Conservation (phyloP, 2,113 vertebrate genomes). For the Murina feae region DNA sequence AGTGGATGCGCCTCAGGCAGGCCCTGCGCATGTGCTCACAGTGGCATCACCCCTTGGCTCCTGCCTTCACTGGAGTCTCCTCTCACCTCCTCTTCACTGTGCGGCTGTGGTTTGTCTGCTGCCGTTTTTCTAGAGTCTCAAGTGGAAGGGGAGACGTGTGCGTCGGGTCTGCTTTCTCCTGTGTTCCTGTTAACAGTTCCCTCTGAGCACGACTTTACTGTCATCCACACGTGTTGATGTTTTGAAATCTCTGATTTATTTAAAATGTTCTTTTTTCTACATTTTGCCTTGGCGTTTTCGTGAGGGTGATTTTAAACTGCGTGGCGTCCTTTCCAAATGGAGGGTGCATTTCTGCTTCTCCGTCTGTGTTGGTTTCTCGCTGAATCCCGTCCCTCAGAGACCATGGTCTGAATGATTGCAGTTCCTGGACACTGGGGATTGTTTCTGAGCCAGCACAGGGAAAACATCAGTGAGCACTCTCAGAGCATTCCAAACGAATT, state of each 20-base stretch:
- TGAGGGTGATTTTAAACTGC: not conserved
- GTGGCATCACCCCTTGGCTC: fast-evolving
- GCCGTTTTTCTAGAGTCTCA: not conserved
- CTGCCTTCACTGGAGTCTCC: not conserved
- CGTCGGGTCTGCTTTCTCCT: not conserved
- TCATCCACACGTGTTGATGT: not conserved
- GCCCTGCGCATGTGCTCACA: not conserved
- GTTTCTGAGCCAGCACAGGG: too few relatives aligned
- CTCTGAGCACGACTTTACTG: not conserved
- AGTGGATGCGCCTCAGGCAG: not conserved
- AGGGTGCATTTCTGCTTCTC: not conserved
- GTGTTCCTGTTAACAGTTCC: too few relatives aligned
- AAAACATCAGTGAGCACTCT: too few relatives aligned
- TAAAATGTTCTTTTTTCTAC: not conserved
- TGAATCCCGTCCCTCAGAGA: not conserved
- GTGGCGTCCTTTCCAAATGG: not conserved
- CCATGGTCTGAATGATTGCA: too few relatives aligned
- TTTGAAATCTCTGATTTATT: not conserved
- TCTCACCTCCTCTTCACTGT: not conserved
- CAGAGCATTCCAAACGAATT: not conserved
- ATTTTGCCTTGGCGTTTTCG: not conserved
- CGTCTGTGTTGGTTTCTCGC: not conserved
- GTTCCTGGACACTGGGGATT: not conserved
- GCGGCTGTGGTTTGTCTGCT: not conserved
- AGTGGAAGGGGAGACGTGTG: not conserved